A percentile compares a stretch with the other conserved stretches of the same genome.
These are phyloP conservation scores for Phycodurus eques DNA, from an alignment of 2,113 vertebrate species.

Conservation along the genomic window DNA sequence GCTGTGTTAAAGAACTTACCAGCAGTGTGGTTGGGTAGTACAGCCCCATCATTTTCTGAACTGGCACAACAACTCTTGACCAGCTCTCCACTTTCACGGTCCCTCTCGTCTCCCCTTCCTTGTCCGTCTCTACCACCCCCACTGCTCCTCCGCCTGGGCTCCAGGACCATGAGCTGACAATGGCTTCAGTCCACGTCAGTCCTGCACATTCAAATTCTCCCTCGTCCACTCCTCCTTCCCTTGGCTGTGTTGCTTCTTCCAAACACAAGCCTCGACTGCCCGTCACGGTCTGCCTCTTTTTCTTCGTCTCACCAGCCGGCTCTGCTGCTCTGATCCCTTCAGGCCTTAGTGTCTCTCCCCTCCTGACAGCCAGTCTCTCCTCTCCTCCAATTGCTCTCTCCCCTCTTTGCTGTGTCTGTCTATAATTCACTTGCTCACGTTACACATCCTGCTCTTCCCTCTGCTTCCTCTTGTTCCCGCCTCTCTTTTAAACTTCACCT, in stretches of 20 bases:
- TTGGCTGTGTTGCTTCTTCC: conserved; percentile 42
- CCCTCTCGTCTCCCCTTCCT: conserved; percentile 37
- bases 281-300: conserved; percentile 51
- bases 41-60: conserved; percentile 73
- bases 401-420: conserved; percentile 57
- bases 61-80: conserved; percentile 51
- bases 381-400: conserved; percentile 34
- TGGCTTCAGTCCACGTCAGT: conserved; percentile 61
- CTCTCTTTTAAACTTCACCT: conserved; percentile 62
- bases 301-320: conserved; percentile 31
- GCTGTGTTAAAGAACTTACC: conserved; percentile 56
- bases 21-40: conserved; percentile 68
- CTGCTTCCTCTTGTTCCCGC: conserved; percentile 59
- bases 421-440: conserved; percentile 61
- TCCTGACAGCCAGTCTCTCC: conserved; percentile 60
- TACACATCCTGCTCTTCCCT: conserved; percentile 50
- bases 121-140: conserved; percentile 33
- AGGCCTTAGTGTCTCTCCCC: conserved; percentile 59
- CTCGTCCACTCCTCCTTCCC: conserved; percentile 56
- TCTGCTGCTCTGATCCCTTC: conserved; percentile 48
- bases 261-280: conserved; percentile 37
- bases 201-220: conserved; percentile 71
- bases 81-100: conserved; percentile 48
- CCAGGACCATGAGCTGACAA: conserved; percentile 58
- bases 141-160: conserved; percentile 52